These are phyloP conservation scores for Periphyllus acericola DNA, from an alignment of 2,888 invertebrate genomes.

Conservation along the genomic window DNA sequence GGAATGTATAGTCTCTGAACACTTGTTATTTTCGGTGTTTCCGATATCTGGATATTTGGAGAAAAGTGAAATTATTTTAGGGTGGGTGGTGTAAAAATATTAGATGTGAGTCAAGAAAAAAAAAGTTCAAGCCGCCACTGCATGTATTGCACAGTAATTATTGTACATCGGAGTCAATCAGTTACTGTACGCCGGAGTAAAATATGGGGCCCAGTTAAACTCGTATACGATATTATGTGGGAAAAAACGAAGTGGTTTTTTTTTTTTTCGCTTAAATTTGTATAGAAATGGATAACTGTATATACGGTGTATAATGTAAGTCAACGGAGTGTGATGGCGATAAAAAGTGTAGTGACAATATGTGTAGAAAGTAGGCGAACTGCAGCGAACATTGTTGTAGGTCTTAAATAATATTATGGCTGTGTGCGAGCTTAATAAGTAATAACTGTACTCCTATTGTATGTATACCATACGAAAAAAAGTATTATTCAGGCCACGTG, in stretches of 20 bases:
- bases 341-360: constrained; percentile 34
- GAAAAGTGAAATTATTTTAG: too few relatives aligned
- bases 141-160: too few relatives aligned
- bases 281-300: not conserved
- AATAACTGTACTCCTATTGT: constrained; percentile 51
- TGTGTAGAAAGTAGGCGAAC: constrained; percentile 54
- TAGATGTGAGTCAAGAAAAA: too few relatives aligned
- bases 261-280: not conserved
- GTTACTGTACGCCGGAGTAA: too few relatives aligned
- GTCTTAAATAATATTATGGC: not conserved
- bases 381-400: constrained; percentile 24
- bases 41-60: too few relatives aligned
- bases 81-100: too few relatives aligned
- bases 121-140: too few relatives aligned
- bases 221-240: too few relatives aligned
- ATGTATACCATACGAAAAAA: not conserved
- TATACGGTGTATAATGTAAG: not conserved
- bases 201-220: not conserved
- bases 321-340: not conserved
- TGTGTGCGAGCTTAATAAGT: constrained; percentile 36
- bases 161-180: too few relatives aligned
- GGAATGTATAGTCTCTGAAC: too few relatives aligned
- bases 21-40: too few relatives aligned
- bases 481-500: constrained; percentile 28
- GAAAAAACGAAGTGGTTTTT: not conserved